These are phyloP conservation scores for Melieria picta DNA, from an alignment of 2,888 invertebrate species.

Conservation along the genomic window DNA sequence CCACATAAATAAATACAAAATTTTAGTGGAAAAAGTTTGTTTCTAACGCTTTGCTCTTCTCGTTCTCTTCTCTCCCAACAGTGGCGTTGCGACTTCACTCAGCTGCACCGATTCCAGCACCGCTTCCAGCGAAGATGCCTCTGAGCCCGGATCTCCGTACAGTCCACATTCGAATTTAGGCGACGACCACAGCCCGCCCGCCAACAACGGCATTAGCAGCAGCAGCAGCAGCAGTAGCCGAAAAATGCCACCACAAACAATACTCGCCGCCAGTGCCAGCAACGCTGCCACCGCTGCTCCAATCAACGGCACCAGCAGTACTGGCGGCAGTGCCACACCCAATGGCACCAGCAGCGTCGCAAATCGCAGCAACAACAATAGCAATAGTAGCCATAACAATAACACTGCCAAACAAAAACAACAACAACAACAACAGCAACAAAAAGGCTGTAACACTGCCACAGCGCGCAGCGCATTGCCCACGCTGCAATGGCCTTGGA, in stretches of 20 bases:
- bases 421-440: slow-evolving; percentile 44
- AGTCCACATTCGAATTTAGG: slow-evolving; percentile 67
- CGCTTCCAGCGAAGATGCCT: slow-evolving; percentile 80
- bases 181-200: slow-evolving; percentile 66
- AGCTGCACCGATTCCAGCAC: slow-evolving; percentile 74
- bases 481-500: slow-evolving; percentile 63
- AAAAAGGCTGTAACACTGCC: slow-evolving; percentile 45
- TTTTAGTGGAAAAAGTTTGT: neutral
- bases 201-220: slow-evolving; percentile 38
- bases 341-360: slow-evolving; percentile 33
- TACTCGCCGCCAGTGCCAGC: slow-evolving; percentile 46
- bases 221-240: slow-evolving; percentile 37
- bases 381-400: slow-evolving; percentile 40
- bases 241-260: slow-evolving; percentile 64
- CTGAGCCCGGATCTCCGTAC: slow-evolving; percentile 86
- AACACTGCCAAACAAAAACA: slow-evolving; percentile 41
- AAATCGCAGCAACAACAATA: slow-evolving; percentile 39
- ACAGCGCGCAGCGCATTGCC: slow-evolving; percentile 49
- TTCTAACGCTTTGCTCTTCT: slow-evolving; percentile 13
- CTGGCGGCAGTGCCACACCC: slow-evolving; percentile 25
- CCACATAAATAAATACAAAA: neutral
- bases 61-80: slow-evolving; percentile 66
- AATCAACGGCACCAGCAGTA: slow-evolving; percentile 23
- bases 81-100: slow-evolving; percentile 84
- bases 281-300: slow-evolving; percentile 31